phyloP scores from a whole-genome alignment of 1,140 invertebrate species.

The Diachasmimorpha longicaudata region DNA sequence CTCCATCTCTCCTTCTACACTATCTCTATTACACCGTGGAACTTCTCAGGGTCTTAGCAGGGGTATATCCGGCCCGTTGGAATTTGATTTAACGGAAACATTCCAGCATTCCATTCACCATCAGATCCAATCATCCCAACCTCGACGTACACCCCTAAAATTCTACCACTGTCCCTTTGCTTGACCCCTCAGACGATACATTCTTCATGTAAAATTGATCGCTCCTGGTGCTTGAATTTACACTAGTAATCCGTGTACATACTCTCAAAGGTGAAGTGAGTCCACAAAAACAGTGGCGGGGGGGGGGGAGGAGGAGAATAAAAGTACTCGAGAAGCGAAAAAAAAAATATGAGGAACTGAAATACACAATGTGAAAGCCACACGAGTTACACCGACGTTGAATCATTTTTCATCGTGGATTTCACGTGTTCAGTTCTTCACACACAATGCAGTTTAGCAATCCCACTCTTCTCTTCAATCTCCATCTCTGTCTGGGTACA shows the following conservation, averaged over 20 bases:
- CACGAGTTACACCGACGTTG: conserved; percentile 2
- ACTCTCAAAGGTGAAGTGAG: background rate
- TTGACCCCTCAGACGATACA: background rate
- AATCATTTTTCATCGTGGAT: conserved; percentile 23
- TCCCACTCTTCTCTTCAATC: background rate
- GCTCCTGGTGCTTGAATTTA: background rate
- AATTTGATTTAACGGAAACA: conserved; percentile 1
- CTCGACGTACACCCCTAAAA: background rate
- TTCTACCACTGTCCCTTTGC: background rate
- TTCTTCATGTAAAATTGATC: background rate
- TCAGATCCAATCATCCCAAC: background rate
- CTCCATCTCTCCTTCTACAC: background rate
- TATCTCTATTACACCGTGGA: background rate
- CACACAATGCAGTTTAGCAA: conserved; percentile 16
- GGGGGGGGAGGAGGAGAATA: no score
- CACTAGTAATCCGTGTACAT: background rate
- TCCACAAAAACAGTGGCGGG: background rate
- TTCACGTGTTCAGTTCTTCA: conserved; percentile 11
- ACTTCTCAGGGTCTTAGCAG: background rate
- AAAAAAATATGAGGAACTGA: background rate
- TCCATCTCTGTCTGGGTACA: background rate
- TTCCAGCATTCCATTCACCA: background rate
- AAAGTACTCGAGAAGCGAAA: background rate
- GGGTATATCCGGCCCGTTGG: background rate
- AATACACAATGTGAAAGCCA: conserved; percentile 15